phyloP scores from a whole-genome alignment of 2,113 vertebrate species.

The Cinclus cinclus region DNA sequence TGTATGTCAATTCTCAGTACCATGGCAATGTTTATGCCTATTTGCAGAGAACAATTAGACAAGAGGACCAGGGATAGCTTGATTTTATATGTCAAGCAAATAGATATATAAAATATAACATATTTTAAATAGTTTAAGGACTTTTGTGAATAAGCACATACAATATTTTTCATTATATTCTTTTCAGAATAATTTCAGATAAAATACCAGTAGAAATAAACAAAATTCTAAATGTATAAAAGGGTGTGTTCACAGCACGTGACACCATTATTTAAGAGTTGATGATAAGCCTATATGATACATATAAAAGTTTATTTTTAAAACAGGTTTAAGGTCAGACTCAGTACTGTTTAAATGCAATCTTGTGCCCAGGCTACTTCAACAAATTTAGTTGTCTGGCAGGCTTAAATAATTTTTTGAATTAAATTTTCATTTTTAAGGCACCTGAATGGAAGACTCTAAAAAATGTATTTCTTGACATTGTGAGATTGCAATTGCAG shows the following conservation, averaged over 20 bases:
- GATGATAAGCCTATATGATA: not conserved
- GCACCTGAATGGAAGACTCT: not conserved
- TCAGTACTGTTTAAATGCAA: not conserved
- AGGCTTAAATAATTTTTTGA: not conserved
- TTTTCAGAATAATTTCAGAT: not conserved
- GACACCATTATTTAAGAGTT: not conserved
- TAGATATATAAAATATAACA: not conserved
- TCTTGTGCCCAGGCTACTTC: not conserved
- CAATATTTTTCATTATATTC: not conserved
- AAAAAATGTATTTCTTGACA: not conserved
- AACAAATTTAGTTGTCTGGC: not conserved
- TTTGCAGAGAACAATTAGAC: not conserved
- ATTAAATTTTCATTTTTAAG: not conserved
- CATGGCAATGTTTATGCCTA: not conserved
- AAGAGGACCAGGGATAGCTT: not conserved
- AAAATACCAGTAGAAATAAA: not conserved
- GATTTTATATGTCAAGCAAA: not conserved
- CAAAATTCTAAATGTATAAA: not conserved
- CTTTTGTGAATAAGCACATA: rapidly evolving
- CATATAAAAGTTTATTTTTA: not conserved
- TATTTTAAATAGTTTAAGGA: not conserved
- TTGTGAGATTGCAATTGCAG: not conserved
- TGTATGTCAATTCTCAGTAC: not conserved
- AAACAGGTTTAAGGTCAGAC: not conserved
- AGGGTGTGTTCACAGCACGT: not conserved